Evolutionary conservation across 2,797 vertebrate genomes (phyloP).

Genomic region (Picus viridis): DNA sequence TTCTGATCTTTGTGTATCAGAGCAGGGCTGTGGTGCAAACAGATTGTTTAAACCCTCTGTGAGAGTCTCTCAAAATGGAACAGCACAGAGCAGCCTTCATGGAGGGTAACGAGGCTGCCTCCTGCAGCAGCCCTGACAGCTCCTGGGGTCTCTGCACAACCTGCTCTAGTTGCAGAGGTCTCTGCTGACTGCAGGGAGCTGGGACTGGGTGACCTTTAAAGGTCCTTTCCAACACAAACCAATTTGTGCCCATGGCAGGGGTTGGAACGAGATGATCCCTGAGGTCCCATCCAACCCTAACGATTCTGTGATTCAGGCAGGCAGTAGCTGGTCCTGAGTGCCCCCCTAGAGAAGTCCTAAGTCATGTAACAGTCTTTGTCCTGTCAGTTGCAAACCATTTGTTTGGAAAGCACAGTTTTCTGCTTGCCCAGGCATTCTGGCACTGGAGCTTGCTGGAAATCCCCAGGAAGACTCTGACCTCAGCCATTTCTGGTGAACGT

Average conservation of each 20-base stretch:
- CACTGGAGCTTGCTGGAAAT: neutral
- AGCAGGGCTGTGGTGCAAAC: slow-evolving; percentile 4
- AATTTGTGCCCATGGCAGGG: too few relatives aligned
- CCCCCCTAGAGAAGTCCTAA: neutral
- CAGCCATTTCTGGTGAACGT: neutral
- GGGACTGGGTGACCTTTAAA: too few relatives aligned
- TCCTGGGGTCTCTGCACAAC: too few relatives aligned
- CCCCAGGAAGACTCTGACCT: neutral
- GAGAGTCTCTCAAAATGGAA: neutral
- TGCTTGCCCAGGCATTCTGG: neutral
- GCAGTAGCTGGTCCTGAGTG: neutral
- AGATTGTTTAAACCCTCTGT: neutral
- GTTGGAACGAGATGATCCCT: too few relatives aligned
- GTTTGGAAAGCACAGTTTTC: neutral
- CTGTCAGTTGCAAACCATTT: neutral
- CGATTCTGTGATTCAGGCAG: neutral
- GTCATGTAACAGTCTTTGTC: neutral
- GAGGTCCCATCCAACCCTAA: too few relatives aligned
- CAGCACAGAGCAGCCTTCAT: neutral
- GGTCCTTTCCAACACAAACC: too few relatives aligned
- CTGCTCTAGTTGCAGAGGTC: too few relatives aligned
- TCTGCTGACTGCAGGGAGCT: too few relatives aligned
- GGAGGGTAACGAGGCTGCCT: neutral
- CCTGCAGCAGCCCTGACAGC: neutral
- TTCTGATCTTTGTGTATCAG: slow-evolving; percentile 1